Base-by-base conservation (phyloP, 1,140 invertebrate species). In the Physella acuta region DNA sequence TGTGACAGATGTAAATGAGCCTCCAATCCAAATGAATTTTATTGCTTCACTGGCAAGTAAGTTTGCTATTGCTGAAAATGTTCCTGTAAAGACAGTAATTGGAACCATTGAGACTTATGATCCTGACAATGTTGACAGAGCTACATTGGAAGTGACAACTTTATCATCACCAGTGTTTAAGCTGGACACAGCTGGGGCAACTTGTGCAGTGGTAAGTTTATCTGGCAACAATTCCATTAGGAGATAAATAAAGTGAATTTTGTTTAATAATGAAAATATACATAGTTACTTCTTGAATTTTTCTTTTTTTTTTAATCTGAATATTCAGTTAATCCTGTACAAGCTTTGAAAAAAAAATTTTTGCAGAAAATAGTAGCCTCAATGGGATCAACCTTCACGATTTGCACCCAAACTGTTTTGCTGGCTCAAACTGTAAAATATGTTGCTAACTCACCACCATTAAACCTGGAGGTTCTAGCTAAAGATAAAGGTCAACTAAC, bases 1-100 rank as follows among this genome's bases (percentile, higher is more conserved):
- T 55, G 70, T 77, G 0, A 70, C 26, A 16, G 72, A 77, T 63
- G 44, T 67, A 11, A 71, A 71, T 60, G 70, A 71, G n/a, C n/a
- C 28, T 24, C 70, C 70, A 20, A 36, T 26, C 4, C 11, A 16
- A 1, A 26, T 77, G 16, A 56, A 61, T 1, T 56, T 73, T 17
- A 36, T 51, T 20, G 11, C 61, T 26, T 28, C 59, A 30, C 20
- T 36, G 26, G 34, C 67, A 3, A 37, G 36, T 24, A 28, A 51
- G 16, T 52, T 74, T 30, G 36, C 37, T 33, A 72, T 77, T 51
- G 63, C 68, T 44, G 76, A 77, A 51, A 51, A 34, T 11, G 53
- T 52, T 30, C 11, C 36, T 1, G 67, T 64, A 17, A 66, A 64
- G 34, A 66, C 65, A 17, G 56, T 64, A 26, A 33, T 77, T 44